Percentiles rank a stretch among this genome's conserved stretches.
These are phyloP conservation scores for Ursus arctos DNA, from an alignment of 2,113 vertebrate genomes.

Conservation along the genomic window DNA sequence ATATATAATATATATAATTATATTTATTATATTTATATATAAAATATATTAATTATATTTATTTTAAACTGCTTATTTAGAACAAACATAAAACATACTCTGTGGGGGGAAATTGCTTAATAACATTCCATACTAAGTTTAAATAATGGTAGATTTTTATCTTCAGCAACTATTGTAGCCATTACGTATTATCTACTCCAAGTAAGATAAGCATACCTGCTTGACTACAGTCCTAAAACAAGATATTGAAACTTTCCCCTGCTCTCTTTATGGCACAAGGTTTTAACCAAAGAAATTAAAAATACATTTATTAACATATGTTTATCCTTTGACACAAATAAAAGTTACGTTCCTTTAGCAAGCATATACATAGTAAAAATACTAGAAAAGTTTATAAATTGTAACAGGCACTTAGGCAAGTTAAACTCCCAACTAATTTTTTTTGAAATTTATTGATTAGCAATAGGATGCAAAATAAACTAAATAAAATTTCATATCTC, in stretches of 20 bases:
- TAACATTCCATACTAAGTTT: constrained; percentile 71
- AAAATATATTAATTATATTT: constrained; percentile 54
- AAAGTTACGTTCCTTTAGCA: not conserved
- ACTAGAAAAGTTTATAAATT: constrained; percentile 54
- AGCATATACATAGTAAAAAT: not conserved
- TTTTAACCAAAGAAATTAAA: constrained; percentile 1
- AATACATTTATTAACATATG: not conserved
- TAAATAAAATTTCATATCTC: constrained; percentile 79
- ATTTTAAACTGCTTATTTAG: constrained; percentile 74
- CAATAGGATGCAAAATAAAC: constrained; percentile 66
- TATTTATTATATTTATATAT: no score
- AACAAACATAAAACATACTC: constrained; percentile 62
- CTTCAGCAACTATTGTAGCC: constrained; percentile 64
- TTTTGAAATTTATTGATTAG: constrained; percentile 67
- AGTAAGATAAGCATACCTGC: constrained; percentile 28
- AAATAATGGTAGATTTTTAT: constrained; percentile 80
- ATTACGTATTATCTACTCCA: constrained; percentile 73
- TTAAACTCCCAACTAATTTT: constrained; percentile 65
- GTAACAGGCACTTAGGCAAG: constrained; percentile 55
- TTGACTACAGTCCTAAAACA: not conserved
- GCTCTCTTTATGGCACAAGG: not conserved
- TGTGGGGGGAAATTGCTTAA: constrained; percentile 70
- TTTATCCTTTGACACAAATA: constrained; percentile 16
- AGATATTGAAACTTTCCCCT: not conserved
- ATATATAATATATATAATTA: no score